A percentile compares a stretch with the other conserved stretches of the same genome.
Evolutionary conservation across 2,113 vertebrate species (phyloP).

Genomic region (Muntiacus muntjak): DNA sequence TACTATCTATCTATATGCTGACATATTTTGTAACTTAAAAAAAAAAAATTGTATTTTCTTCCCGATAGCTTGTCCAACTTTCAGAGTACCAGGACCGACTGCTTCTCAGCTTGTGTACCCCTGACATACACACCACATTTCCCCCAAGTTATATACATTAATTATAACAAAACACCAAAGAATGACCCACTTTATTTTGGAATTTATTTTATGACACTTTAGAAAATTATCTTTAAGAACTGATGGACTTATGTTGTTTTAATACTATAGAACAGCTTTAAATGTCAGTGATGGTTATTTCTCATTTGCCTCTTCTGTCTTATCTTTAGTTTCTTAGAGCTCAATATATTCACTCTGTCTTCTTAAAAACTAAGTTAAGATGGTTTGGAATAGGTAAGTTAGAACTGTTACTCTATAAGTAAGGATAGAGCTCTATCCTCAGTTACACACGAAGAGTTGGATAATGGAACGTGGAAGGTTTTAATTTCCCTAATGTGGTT

Average conservation of each 20-base stretch:
- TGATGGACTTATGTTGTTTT: neutral
- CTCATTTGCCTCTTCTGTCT: neutral
- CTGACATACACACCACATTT: neutral
- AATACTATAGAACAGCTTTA: neutral
- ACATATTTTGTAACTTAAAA: neutral
- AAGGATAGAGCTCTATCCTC: neutral
- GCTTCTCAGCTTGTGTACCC: neutral
- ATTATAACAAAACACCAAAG: neutral
- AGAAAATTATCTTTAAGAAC: neutral
- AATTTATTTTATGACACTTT: neutral
- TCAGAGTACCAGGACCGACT: neutral
- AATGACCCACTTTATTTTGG: neutral
- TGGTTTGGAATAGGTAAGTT: neutral
- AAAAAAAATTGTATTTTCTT: neutral
- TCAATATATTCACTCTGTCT: neutral
- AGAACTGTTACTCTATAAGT: neutral
- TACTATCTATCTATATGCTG: neutral
- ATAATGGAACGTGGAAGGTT: neutral
- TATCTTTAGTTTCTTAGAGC: neutral
- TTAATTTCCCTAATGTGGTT: neutral
- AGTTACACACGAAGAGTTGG: neutral
- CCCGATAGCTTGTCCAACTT: neutral
- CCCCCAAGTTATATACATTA: neutral
- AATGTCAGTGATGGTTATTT: neutral
- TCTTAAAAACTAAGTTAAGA: neutral